These are phyloP conservation scores for Clupea harengus DNA, from an alignment of 2,113 vertebrate species.

Conservation along the genomic window DNA sequence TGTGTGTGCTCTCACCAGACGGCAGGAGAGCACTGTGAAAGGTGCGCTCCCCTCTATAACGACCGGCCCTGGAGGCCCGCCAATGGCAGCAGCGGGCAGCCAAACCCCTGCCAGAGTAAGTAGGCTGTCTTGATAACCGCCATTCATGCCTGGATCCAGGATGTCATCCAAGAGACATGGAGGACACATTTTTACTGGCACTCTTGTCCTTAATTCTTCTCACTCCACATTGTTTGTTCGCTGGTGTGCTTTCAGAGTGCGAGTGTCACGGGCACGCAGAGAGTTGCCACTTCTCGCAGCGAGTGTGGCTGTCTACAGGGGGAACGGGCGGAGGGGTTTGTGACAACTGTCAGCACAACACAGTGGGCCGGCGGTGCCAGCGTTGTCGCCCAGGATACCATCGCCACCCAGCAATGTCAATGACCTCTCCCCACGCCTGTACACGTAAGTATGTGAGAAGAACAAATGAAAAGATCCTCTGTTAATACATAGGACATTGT, in stretches of 20 bases:
- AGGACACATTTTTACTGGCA: neutral
- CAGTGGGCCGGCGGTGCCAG: slow-evolving; percentile 79
- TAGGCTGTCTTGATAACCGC: slow-evolving; percentile 13
- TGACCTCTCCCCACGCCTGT: slow-evolving; percentile 74
- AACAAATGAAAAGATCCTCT: neutral
- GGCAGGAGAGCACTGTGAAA: slow-evolving; percentile 83
- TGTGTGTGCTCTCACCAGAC: slow-evolving; percentile 86
- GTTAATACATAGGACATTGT: neutral
- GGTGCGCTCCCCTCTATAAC: slow-evolving; percentile 77
- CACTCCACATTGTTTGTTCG: neutral
- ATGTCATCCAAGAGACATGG: neutral
- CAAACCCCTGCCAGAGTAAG: slow-evolving; percentile 86
- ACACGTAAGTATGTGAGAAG: slow-evolving; percentile 69
- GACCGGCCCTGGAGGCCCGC: slow-evolving; percentile 83
- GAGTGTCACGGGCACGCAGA: slow-evolving; percentile 81
- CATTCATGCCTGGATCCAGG: neutral
- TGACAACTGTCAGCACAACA: slow-evolving; percentile 80
- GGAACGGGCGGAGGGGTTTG: slow-evolving; percentile 79
- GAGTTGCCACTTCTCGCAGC: slow-evolving; percentile 80
- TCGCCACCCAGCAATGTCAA: slow-evolving; percentile 66
- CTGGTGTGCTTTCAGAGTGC: slow-evolving; percentile 69
- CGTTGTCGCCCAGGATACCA: slow-evolving; percentile 78
- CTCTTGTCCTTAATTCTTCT: neutral
- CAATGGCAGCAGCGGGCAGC: slow-evolving; percentile 80
- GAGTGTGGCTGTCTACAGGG: slow-evolving; percentile 75